Base-by-base conservation (phyloP, 2,113 vertebrate species). In the Syngnathus scovelli region DNA sequence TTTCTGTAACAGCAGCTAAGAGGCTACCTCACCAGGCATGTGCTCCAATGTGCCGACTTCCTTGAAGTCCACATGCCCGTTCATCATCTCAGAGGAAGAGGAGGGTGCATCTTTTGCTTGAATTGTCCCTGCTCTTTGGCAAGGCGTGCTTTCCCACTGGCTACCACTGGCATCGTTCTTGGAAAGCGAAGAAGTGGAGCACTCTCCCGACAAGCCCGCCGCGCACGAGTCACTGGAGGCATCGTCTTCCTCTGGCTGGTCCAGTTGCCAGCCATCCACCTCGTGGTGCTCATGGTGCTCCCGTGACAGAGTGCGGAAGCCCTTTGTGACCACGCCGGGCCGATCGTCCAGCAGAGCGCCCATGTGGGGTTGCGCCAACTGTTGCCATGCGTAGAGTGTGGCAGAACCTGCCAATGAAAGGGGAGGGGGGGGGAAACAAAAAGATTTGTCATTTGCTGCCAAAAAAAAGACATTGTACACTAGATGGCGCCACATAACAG, bases 301-400 rank as follows among this genome's bases (percentile, higher is more conserved):
- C 23, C 95, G 88, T 18, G 92, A 92, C 73, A 99, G 90, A 0
- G 93, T 94, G 74, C 94, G 89, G 88, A 98, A 98, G 89, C 95
- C 96, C 86, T 98, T 99, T 16, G 96, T 99, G 88, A 99, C 93
- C 84, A 99, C 97, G 9, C 97, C 97, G 0, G 97, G 96, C 78
- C 97, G 92, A 0, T 93, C 87, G 79, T 99, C 96, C 84, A 99
- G 89, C 80, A 99, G 92, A 46, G 95, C 95, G 0, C 95, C 97
- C 33, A 99, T 91, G 86, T 99, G 93, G 78, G 97, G 96, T 81
- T 99, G 96, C 71, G 97, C 97, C 87, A 99, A 72, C 90, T 96
- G 97, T 88, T 99, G 97, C 96, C 97, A 99, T 12, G 98, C 96
- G 77, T 98, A 96, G 70, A 98, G 92, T n/a, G 97, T 99, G 71